A percentile compares a stretch with the other conserved stretches of the same genome.
Evolutionary conservation across 2,113 vertebrate genomes (phyloP).

Genomic region (Chionomys nivalis): DNA sequence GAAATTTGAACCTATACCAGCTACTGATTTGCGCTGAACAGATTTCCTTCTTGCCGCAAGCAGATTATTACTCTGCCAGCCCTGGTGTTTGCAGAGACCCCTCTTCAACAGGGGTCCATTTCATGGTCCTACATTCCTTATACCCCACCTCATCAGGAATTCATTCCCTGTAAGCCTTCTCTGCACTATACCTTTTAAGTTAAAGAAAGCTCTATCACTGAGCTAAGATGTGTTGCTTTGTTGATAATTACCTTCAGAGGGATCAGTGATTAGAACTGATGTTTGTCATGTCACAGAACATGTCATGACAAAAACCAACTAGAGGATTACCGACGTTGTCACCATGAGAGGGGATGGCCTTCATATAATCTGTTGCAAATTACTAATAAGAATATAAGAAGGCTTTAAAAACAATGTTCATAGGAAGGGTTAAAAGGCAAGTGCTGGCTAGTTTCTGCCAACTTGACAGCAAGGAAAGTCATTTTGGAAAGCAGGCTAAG

Average conservation of each 20-base stretch:
- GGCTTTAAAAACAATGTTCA: background rate
- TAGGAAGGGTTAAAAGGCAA: background rate
- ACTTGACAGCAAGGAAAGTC: background rate
- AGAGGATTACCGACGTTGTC: background rate
- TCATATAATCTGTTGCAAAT: background rate
- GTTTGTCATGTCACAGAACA: background rate
- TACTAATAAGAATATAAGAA: background rate
- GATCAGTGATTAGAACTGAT: background rate
- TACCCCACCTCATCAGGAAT: fast-evolving
- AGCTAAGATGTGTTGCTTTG: background rate
- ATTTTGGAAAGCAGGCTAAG: background rate
- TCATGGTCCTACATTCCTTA: background rate
- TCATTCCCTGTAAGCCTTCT: background rate
- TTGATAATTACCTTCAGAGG: background rate
- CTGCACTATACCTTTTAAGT: background rate
- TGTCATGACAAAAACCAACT: background rate
- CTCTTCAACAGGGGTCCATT: background rate
- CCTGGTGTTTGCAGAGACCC: background rate
- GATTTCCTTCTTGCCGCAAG: background rate
- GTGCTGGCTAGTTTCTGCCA: background rate
- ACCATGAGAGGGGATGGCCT: background rate
- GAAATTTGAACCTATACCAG: background rate
- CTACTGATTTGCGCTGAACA: background rate
- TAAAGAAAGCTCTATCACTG: background rate
- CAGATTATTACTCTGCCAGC: background rate